These are phyloP conservation scores for Felis chaus DNA, from an alignment of 2,113 vertebrate species.

Conservation along the genomic window DNA sequence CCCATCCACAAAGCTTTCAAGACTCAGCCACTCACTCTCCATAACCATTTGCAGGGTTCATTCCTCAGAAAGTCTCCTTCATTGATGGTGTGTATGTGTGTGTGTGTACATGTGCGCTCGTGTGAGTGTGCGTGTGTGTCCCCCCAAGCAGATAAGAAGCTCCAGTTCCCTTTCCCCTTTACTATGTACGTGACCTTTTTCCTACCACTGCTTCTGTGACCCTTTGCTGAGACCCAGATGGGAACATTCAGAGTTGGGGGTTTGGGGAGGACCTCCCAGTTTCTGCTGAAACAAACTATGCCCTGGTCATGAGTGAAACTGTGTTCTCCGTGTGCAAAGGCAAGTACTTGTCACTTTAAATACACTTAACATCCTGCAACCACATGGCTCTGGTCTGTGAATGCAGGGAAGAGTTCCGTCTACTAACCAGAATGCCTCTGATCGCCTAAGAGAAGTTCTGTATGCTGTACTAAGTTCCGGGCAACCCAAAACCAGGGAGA, in stretches of 20 bases:
- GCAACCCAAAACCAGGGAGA: neutral
- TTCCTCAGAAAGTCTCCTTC: neutral
- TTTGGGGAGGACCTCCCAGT: neutral
- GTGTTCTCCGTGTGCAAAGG: neutral
- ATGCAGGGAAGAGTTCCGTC: no score
- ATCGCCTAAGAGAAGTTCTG: neutral
- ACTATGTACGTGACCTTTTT: fast-evolving
- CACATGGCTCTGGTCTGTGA: neutral
- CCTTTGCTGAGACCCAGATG: neutral
- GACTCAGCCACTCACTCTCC: neutral
- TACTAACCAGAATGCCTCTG: neutral
- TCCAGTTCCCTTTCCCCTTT: neutral
- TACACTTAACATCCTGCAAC: neutral
- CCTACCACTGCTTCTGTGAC: neutral
- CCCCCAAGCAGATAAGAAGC: neutral
- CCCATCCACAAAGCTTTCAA: neutral
- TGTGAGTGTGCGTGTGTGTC: no score
- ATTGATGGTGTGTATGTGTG: neutral
- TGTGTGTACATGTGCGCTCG: fast-evolving
- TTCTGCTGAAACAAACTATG: neutral
- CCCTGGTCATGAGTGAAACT: neutral
- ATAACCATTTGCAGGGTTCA: neutral
- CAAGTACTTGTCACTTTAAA: neutral
- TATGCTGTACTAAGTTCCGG: neutral
- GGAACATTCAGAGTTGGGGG: neutral